Percentiles rank a stretch among this genome's conserved stretches.
Evolutionary conservation across 2,797 vertebrate genomes (phyloP).

Genomic region (Squalus acanthias): DNA sequence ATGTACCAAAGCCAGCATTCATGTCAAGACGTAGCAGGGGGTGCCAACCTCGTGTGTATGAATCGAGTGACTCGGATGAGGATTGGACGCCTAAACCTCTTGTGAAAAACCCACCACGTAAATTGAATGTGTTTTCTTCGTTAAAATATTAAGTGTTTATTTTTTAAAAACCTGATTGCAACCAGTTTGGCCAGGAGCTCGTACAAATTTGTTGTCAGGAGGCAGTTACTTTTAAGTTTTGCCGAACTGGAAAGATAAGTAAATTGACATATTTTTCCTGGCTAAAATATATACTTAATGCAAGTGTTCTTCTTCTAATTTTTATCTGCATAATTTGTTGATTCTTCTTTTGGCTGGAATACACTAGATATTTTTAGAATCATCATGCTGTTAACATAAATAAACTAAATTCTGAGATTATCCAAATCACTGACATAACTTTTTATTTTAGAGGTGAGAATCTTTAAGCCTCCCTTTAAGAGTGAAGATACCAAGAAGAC

Average conservation of each 20-base stretch:
- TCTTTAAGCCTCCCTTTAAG: background rate
- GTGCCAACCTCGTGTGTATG: background rate
- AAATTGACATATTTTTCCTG: background rate
- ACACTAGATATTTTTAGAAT: background rate
- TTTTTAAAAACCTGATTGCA: background rate
- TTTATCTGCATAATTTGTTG: background rate
- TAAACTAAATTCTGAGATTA: background rate
- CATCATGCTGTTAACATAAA: background rate
- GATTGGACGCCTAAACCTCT: background rate
- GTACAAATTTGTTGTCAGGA: background rate
- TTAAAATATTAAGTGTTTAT: background rate
- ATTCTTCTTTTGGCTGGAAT: background rate
- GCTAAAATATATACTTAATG: background rate
- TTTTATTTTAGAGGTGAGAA: background rate
- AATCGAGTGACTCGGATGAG: background rate
- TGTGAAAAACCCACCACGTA: background rate
- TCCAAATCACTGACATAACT: background rate
- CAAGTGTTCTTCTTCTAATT: background rate
- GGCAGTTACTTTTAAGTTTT: background rate
- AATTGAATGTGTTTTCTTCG: background rate
- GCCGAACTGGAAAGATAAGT: background rate
- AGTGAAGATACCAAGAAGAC: background rate
- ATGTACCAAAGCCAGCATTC: slow-evolving; percentile 24
- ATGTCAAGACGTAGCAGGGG: background rate
- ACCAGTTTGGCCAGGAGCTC: too few species aligned